These are phyloP conservation scores for Drosophila watanabei DNA, from an alignment of 1,140 invertebrate species.

Conservation along the genomic window DNA sequence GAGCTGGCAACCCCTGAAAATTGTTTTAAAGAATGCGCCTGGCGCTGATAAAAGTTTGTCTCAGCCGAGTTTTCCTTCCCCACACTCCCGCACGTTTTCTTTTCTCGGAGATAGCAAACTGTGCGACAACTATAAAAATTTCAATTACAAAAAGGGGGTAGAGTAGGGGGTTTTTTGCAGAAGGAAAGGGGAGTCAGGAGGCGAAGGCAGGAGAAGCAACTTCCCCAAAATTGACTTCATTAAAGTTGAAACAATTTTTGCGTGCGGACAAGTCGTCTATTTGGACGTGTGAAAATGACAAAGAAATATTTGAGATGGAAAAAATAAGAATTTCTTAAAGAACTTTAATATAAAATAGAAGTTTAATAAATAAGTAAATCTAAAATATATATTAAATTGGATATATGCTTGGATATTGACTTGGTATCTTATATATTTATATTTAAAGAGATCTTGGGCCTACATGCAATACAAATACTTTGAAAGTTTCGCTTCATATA, in stretches of 20 bases:
- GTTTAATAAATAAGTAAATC: background rate
- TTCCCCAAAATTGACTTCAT: slow-evolving; percentile 75
- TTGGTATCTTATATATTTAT: background rate
- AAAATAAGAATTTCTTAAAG: too few species aligned
- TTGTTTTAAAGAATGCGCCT: slow-evolving; percentile 77
- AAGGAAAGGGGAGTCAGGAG: background rate
- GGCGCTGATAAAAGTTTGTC: slow-evolving; percentile 70
- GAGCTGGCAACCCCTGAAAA: slow-evolving; percentile 43
- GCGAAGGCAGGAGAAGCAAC: background rate
- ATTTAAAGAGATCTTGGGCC: background rate
- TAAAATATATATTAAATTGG: background rate
- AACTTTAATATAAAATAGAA: background rate
- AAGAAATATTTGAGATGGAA: background rate
- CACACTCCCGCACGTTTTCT: slow-evolving; percentile 7
- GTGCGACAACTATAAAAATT: slow-evolving; percentile 82
- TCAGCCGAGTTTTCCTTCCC: slow-evolving; percentile 4
- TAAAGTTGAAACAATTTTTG: slow-evolving; percentile 77
- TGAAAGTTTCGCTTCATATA: slow-evolving; percentile 73
- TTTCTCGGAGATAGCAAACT: slow-evolving; percentile 42
- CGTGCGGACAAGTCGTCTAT: slow-evolving; percentile 29
- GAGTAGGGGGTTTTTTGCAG: background rate
- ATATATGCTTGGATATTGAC: background rate
- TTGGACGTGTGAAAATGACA: slow-evolving; percentile 53
- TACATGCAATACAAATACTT: slow-evolving; percentile 4
- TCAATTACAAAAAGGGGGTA: slow-evolving; percentile 68